Percentiles rank a stretch among this genome's conserved stretches.
Evolutionary conservation across 2,888 invertebrate genomes (phyloP).

Genomic region (Strigamia transsilvanica): DNA sequence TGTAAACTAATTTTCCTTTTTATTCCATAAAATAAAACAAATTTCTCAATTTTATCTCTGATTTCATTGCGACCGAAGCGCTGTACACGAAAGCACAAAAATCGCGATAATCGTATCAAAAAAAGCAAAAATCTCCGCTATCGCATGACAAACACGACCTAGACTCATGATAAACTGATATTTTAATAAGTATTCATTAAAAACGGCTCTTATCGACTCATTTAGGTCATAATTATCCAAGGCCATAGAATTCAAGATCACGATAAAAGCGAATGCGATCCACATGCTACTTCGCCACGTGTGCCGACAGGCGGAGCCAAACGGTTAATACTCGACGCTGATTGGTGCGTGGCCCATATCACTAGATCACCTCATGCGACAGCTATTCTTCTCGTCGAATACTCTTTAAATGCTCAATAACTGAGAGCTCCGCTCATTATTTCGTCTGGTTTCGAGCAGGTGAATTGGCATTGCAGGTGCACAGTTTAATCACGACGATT

Average conservation of each 20-base stretch:
- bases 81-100: too few relatives aligned
- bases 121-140: too few relatives aligned
- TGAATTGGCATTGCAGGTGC: background rate
- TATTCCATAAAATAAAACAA: background rate
- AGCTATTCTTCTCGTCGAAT: background rate
- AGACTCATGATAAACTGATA: too few relatives aligned
- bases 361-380: conserved; percentile 21
- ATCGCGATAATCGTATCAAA: too few relatives aligned
- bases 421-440: background rate
- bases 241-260: background rate
- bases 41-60: background rate
- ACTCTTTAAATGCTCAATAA: conserved; percentile 10
- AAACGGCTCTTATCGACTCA: background rate
- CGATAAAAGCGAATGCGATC: background rate
- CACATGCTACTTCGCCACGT: background rate
- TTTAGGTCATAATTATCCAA: background rate
- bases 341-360: background rate
- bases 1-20: background rate
- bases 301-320: background rate
- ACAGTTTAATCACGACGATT: background rate
- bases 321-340: too few relatives aligned
- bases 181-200: too few relatives aligned
- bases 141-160: too few relatives aligned
- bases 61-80: too few relatives aligned
- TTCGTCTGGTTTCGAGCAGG: background rate